Base-by-base conservation (phyloP, 2,888 invertebrate genomes). In the Ectropis crepuscularia region DNA sequence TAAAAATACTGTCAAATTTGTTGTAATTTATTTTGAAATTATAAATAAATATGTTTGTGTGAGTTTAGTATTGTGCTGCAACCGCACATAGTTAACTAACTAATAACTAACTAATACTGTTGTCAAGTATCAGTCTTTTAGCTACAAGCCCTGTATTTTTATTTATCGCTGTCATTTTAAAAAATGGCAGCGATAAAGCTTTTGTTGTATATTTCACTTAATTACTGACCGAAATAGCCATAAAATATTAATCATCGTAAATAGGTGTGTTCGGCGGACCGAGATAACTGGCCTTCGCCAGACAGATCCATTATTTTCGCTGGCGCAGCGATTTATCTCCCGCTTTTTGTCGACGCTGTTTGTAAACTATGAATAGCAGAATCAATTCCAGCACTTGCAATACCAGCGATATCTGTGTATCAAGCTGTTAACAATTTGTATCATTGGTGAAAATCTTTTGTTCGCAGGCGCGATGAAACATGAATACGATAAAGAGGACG, bases 321-420 rank as follows among this genome's bases (percentile, higher is more conserved):
- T 68, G 71, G 74, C 71, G 73, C 69, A 76, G 79, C 80, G 83
- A 84, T 88, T 87, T 86, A 85, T 87, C 73, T 80, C 67, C 69
- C 71, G 78, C 79, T 83, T 89, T 86, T 88, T 85, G 78, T 81
- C 75, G 74, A 73, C 72, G 64, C 74, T 75, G 75, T 79, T 81
- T 81, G 82, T 83, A 82, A 83, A 79, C 83, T 84, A 82, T 83
- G 82, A 84, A 84, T 77, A 79, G 80, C 71, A 70, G 71, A 85
- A 86, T 86, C 80, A 80, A 83, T 85, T 82, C 65, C 76, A 75
- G 63, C 65, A 63, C 73, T 74, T 69, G 69, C 72, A 72, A 69
- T 75, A 69, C 73, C 72, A 70, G 61, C 70, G 65, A 77, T 51
- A 41, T 51, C 70, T 72, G 65, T 70, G 65, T 63, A 74, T 72